These are phyloP conservation scores for Ctenosaura bakeri DNA, from an alignment of 2,797 vertebrate species.

Conservation along the genomic window DNA sequence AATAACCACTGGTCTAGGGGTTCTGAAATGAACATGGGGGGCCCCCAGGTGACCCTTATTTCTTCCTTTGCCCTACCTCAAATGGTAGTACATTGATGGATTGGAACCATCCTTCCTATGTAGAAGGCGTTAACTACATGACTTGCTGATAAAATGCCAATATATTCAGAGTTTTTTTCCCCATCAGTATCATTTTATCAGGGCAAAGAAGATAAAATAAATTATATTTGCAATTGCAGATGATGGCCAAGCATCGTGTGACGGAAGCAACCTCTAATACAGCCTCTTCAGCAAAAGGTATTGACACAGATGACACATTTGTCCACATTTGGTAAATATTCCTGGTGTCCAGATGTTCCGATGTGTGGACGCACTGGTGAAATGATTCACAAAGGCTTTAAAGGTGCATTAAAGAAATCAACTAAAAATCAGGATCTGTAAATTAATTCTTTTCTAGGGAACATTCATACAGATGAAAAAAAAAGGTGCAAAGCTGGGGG, in stretches of 20 bases:
- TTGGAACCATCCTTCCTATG: not conserved
- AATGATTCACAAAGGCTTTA: not conserved
- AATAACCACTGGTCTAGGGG: no score
- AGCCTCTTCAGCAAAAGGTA: conserved; percentile 87
- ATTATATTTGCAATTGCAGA: conserved; percentile 81
- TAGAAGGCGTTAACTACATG: no score
- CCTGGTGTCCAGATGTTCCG: not conserved
- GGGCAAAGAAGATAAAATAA: conserved; percentile 54
- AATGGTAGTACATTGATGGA: not conserved
- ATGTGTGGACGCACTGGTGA: not conserved
- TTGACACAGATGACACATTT: conserved; percentile 53
- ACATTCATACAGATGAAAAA: not conserved
- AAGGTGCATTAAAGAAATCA: not conserved
- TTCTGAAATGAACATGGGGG: no score
- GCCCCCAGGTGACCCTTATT: not conserved
- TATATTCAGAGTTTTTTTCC: no score
- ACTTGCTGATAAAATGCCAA: not conserved
- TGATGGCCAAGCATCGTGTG: conserved; percentile 85
- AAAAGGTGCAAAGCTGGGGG: not conserved
- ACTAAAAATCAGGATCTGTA: not conserved
- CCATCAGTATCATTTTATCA: not conserved
- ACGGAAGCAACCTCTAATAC: conserved; percentile 83
- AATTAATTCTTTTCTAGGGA: not conserved
- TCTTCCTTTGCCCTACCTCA: not conserved
- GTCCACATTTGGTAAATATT: conserved; percentile 25